Percentiles rank a stretch among this genome's conserved stretches.
These are phyloP conservation scores for Anagrus nilaparvatae DNA, from an alignment of 1,140 invertebrate genomes.

Conservation along the genomic window DNA sequence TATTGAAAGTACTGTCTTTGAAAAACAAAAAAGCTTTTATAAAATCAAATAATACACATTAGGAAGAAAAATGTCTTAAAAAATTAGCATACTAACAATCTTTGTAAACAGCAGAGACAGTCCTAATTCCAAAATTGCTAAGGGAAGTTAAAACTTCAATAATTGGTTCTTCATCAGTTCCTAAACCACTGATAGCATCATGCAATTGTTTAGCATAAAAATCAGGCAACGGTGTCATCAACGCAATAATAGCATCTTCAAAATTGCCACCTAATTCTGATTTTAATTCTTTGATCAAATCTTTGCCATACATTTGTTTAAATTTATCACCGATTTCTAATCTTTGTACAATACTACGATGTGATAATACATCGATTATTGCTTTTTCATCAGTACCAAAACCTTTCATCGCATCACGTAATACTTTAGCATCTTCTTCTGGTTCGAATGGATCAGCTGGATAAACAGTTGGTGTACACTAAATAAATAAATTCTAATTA, in stretches of 20 bases:
- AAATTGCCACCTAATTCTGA: conserved; percentile 83
- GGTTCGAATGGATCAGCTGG: conserved; percentile 77
- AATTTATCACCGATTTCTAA: conserved; percentile 83
- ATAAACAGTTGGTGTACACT: conserved; percentile 79
- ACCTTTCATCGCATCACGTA: conserved; percentile 90
- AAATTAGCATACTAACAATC: conserved; percentile 54
- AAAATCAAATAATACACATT: too few relatives aligned
- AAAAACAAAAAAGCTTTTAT: too few relatives aligned
- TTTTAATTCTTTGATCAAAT: conserved; percentile 78
- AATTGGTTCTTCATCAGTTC: conserved; percentile 80
- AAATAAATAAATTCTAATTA: conserved; percentile 21
- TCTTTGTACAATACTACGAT: conserved; percentile 78
- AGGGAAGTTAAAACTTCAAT: conserved; percentile 86
- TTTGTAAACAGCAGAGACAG: conserved; percentile 76
- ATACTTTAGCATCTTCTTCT: conserved; percentile 71
- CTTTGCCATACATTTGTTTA: conserved; percentile 93
- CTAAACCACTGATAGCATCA: conserved; percentile 73
- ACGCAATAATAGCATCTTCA: conserved; percentile 73
- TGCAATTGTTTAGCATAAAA: conserved; percentile 84
- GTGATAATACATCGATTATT: conserved; percentile 81
- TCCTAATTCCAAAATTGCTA: conserved; percentile 77
- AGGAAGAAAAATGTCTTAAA: neutral
- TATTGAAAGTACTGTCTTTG: too few relatives aligned
- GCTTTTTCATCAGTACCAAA: conserved; percentile 85
- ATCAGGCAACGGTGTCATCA: conserved; percentile 78